A percentile compares a stretch with the other conserved stretches of the same genome.
Conservation (phyloP, 2,888 invertebrate species). For the Polydrusus tereticollis region DNA sequence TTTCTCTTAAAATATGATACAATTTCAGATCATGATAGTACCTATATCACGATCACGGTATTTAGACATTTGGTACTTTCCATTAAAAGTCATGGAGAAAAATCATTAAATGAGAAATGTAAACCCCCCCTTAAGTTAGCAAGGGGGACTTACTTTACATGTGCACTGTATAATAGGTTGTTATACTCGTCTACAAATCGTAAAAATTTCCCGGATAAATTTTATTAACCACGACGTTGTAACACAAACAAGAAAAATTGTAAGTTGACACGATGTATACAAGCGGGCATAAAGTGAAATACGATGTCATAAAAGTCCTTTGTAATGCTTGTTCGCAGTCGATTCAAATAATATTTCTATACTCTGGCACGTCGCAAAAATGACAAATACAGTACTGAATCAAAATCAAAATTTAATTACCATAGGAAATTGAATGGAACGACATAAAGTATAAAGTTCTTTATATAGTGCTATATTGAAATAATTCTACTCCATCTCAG, state of each 20-base stretch:
- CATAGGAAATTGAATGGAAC: slow-evolving; percentile 19
- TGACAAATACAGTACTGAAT: slow-evolving; percentile 17
- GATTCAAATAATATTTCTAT: slow-evolving; percentile 13
- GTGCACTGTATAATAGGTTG: background rate
- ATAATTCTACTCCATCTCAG: slow-evolving; percentile 1
- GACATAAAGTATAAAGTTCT: slow-evolving; percentile 17
- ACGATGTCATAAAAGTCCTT: slow-evolving; percentile 25
- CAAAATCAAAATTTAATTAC: slow-evolving; percentile 18
- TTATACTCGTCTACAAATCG: background rate
- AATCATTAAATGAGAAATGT: too few species aligned
- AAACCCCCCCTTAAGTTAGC: too few species aligned
- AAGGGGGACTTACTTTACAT: too few species aligned
- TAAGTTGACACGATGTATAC: slow-evolving; percentile 19
- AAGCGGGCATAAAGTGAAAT: slow-evolving; percentile 17
- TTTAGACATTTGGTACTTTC: too few species aligned
- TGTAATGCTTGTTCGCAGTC: slow-evolving; percentile 1
- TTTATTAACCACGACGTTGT: slow-evolving; percentile 25
- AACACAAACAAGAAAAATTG: slow-evolving; percentile 21
- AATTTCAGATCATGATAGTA: too few species aligned
- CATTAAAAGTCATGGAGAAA: too few species aligned
- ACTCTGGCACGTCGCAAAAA: background rate
- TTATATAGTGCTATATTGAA: slow-evolving; percentile 12
- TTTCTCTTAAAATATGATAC: too few species aligned
- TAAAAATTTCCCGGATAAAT: background rate
- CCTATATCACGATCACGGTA: too few species aligned